Percentiles rank a stretch among this genome's conserved stretches.
Evolutionary conservation across 2,888 invertebrate species (phyloP).

Genomic region (Cyclophora punctaria): DNA sequence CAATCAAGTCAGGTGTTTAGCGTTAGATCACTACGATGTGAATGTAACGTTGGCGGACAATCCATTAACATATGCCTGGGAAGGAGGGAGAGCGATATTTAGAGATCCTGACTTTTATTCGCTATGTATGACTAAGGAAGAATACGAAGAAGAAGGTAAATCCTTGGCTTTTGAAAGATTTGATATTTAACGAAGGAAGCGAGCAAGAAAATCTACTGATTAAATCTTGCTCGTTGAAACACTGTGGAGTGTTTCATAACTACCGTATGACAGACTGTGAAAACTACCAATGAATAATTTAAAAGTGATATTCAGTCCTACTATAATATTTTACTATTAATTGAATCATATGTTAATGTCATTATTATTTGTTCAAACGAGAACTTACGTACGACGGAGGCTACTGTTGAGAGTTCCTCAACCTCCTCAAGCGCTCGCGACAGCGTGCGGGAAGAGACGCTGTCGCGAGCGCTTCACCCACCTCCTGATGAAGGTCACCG

Average conservation of each 20-base stretch:
- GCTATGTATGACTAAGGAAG: constrained; percentile 84
- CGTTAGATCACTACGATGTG: constrained; percentile 85
- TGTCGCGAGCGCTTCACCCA: too few relatives aligned
- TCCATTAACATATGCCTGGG: constrained; percentile 91
- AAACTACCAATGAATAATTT: too few relatives aligned
- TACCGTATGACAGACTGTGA: too few relatives aligned
- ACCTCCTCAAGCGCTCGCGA: too few relatives aligned
- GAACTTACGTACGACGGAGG: too few relatives aligned
- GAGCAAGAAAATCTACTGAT: constrained; percentile 50
- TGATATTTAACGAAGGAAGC: constrained; percentile 66
- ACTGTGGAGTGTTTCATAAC: constrained; percentile 3
- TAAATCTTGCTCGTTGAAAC: constrained; percentile 45
- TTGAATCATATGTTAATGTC: too few relatives aligned
- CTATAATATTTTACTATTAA: too few relatives aligned
- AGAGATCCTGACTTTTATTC: constrained; percentile 83
- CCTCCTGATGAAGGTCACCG: too few relatives aligned
- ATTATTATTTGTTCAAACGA: too few relatives aligned
- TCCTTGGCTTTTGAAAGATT: constrained; percentile 72
- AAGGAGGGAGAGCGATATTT: constrained; percentile 87
- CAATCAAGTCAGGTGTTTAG: constrained; percentile 83
- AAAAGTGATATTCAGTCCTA: too few relatives aligned
- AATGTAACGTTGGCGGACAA: constrained; percentile 78
- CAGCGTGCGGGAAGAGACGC: too few relatives aligned
- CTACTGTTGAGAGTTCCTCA: too few relatives aligned
- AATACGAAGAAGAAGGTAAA: constrained; percentile 92